Conservation (phyloP, 2,888 invertebrate species). For the Nebria salina region DNA sequence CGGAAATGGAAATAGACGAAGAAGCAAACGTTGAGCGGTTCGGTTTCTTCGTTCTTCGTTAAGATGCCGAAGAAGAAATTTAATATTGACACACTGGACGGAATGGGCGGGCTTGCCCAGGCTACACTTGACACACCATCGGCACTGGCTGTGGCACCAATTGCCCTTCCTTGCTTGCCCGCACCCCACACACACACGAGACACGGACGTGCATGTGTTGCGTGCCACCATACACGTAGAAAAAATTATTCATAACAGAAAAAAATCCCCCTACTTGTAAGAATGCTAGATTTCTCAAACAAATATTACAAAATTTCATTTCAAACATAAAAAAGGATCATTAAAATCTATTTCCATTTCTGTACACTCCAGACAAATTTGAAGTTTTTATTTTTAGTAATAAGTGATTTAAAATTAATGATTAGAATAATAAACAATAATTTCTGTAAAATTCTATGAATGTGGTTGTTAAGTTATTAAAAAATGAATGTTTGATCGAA, state of each 20-base stretch:
- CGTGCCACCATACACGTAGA: constrained; percentile 16
- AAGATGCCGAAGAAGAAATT: constrained; percentile 7
- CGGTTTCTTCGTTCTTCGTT: background rate
- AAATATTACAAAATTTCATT: too few species aligned
- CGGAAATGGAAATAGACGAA: background rate
- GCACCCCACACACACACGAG: background rate
- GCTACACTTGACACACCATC: constrained; percentile 3
- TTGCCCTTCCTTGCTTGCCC: background rate
- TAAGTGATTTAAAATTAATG: too few species aligned
- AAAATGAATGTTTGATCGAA: background rate
- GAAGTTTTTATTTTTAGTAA: too few species aligned
- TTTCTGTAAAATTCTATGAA: too few species aligned
- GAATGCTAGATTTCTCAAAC: too few species aligned
- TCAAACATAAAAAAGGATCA: too few species aligned
- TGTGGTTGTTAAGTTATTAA: too few species aligned
- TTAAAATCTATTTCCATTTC: too few species aligned
- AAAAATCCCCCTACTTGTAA: too few species aligned
- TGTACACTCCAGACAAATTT: too few species aligned
- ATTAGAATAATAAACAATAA: too few species aligned
- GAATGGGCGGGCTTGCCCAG: constrained; percentile 4
- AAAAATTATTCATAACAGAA: background rate
- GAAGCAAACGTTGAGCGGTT: background rate
- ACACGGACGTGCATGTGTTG: constrained; percentile 3
- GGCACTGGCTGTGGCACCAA: background rate
- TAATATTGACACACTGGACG: constrained; percentile 13